Conservation (phyloP, 2,113 vertebrate species). For the Rhagologus leucostigma region DNA sequence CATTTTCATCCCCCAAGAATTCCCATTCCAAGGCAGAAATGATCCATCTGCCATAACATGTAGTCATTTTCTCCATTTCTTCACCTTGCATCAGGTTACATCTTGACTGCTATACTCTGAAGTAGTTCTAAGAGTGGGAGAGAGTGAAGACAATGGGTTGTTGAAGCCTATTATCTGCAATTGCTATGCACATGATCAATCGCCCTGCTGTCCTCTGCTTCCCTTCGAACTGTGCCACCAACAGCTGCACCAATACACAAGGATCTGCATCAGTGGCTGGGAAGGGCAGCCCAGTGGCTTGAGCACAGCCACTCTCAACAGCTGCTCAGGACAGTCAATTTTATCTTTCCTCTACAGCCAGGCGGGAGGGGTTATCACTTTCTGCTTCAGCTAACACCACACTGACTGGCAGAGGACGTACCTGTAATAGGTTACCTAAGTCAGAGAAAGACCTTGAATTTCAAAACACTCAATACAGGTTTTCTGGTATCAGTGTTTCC, state of each 20-base stretch:
- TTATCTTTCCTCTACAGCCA: neutral
- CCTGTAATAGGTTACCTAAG: neutral
- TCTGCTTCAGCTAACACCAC: neutral
- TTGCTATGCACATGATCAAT: neutral
- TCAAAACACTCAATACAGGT: neutral
- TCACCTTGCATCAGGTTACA: neutral
- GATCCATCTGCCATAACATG: neutral
- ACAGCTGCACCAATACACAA: neutral
- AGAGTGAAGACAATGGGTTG: neutral
- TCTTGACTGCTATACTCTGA: neutral
- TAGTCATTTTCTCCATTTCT: neutral
- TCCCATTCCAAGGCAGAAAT: neutral
- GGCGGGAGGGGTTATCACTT: neutral
- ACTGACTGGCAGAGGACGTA: rapidly evolving
- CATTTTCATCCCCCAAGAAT: neutral
- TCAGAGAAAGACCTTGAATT: neutral
- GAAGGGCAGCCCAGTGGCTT: neutral
- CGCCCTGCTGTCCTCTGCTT: neutral
- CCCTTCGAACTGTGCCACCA: neutral
- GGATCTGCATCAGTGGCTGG: neutral
- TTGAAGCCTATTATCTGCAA: neutral
- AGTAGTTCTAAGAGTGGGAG: neutral
- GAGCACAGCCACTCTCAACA: neutral
- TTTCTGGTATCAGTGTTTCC: neutral
- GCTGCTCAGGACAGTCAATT: neutral